phyloP scores from a whole-genome alignment of 1,140 invertebrate species.

The Homalodisca vitripennis region DNA sequence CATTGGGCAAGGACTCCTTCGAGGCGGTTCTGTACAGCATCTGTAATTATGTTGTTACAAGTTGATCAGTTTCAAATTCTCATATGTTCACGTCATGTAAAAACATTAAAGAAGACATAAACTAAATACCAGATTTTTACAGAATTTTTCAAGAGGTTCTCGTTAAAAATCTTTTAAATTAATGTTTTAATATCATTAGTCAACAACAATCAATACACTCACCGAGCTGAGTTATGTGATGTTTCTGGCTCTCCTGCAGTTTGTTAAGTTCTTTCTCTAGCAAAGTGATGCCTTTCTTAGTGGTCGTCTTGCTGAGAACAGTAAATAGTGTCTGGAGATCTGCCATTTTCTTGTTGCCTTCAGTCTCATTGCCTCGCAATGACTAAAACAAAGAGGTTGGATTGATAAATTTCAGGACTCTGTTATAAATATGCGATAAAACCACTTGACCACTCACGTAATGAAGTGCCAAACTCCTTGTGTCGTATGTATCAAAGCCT shows the following conservation, averaged over 20 bases:
- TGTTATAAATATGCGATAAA: too few relatives aligned
- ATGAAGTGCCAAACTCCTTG: too few relatives aligned
- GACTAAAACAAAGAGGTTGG: slow-evolving; percentile 48
- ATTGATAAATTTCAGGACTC: too few relatives aligned
- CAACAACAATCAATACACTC: slow-evolving; percentile 35
- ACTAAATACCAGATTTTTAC: too few relatives aligned
- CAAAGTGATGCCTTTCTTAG: slow-evolving; percentile 68
- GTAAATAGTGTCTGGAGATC: slow-evolving; percentile 66
- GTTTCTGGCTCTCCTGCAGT: slow-evolving; percentile 61
- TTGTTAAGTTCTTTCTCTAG: slow-evolving; percentile 73
- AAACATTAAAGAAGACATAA: too few relatives aligned
- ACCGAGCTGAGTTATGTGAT: slow-evolving; percentile 65
- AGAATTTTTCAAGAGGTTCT: too few relatives aligned
- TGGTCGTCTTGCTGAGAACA: slow-evolving; percentile 77
- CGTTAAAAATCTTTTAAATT: too few relatives aligned
- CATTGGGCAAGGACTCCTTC: slow-evolving; percentile 76
- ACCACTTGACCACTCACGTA: too few relatives aligned
- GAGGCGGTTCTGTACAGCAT: slow-evolving; percentile 64
- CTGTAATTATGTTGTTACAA: slow-evolving; percentile 47
- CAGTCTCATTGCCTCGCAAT: slow-evolving; percentile 65
- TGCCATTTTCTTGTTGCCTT: slow-evolving; percentile 69
- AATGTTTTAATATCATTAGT: too few relatives aligned
- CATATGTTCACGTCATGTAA: too few relatives aligned
- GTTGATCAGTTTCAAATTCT: too few relatives aligned
- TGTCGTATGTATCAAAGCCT: too few relatives aligned